These are phyloP conservation scores for Odontomyia ornata DNA, from an alignment of 2,888 invertebrate species.

Conservation along the genomic window DNA sequence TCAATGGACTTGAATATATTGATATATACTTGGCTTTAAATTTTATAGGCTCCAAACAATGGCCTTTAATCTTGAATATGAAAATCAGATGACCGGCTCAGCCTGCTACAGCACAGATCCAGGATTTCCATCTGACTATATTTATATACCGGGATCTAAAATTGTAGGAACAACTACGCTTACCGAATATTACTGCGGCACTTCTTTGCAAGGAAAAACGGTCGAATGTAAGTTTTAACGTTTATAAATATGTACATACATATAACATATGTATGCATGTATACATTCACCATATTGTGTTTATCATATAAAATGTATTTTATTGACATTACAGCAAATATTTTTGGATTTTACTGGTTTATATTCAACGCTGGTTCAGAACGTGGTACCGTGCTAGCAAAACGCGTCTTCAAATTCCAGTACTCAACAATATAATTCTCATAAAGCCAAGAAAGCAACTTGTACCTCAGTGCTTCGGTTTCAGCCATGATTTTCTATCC, in stretches of 20 bases:
- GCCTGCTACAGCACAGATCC: constrained; percentile 6
- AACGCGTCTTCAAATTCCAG: not conserved
- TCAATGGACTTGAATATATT: too few relatives aligned
- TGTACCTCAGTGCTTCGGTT: too few relatives aligned
- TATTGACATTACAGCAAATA: not conserved
- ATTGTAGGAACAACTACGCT: not conserved
- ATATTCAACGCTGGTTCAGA: not conserved
- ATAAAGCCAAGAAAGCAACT: too few relatives aligned
- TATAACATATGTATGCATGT: too few relatives aligned
- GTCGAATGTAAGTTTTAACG: constrained; percentile 7
- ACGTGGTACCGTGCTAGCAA: not conserved
- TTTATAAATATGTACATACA: too few relatives aligned
- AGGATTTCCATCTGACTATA: not conserved
- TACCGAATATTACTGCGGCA: not conserved
- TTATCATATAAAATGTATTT: not conserved
- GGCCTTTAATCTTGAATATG: too few relatives aligned
- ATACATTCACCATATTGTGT: too few relatives aligned
- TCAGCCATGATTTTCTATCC: too few relatives aligned
- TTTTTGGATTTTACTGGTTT: not conserved
- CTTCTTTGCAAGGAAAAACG: not conserved
- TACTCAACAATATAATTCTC: not conserved
- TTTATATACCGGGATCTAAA: not conserved
- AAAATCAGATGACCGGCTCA: too few relatives aligned
- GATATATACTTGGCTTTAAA: too few relatives aligned
- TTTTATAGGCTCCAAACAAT: too few relatives aligned